A percentile compares a stretch with the other conserved stretches of the same genome.
Conservation (phyloP, 2,113 vertebrate genomes). For the Scomber scombrus region DNA sequence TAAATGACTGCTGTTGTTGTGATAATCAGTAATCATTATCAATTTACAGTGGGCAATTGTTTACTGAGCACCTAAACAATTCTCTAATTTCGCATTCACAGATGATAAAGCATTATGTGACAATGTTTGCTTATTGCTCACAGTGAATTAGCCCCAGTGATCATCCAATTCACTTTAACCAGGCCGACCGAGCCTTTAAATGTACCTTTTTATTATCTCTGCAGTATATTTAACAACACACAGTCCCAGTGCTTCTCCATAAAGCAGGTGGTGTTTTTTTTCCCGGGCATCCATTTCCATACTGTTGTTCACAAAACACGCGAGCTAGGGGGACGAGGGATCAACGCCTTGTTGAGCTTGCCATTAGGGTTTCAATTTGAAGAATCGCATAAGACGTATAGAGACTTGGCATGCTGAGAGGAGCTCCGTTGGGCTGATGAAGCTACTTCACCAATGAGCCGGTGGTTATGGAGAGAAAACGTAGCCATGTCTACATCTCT, state of each 20-base stretch:
- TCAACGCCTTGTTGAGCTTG: slow-evolving; percentile 69
- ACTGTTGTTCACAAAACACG: slow-evolving; percentile 36
- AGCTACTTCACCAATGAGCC: slow-evolving; percentile 15
- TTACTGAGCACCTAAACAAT: slow-evolving; percentile 58
- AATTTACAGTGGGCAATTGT: slow-evolving; percentile 66
- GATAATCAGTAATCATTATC: slow-evolving; percentile 76
- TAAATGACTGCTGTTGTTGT: slow-evolving; percentile 55
- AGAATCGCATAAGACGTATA: slow-evolving; percentile 48
- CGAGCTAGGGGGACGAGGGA: slow-evolving; percentile 52
- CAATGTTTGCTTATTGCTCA: slow-evolving; percentile 17
- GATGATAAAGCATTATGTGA: slow-evolving; percentile 49
- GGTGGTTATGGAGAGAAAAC: slow-evolving; percentile 8
- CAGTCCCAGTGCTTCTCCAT: slow-evolving; percentile 6
- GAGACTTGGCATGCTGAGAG: slow-evolving; percentile 61
- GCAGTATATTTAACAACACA: slow-evolving; percentile 41
- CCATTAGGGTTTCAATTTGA: slow-evolving; percentile 52
- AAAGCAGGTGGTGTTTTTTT: slow-evolving; percentile 47
- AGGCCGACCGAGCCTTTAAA: slow-evolving; percentile 12
- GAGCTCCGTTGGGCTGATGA: slow-evolving; percentile 24
- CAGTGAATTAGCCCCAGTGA: slow-evolving; percentile 6
- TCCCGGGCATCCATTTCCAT: slow-evolving; percentile 30
- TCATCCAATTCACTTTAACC: slow-evolving; percentile 32
- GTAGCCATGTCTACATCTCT: slow-evolving; percentile 32
- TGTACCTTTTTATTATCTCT: slow-evolving; percentile 15
- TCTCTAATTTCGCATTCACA: slow-evolving; percentile 47